Conservation (phyloP, 2,888 invertebrate genomes). For the Hirtodrosophila alboralis region DNA sequence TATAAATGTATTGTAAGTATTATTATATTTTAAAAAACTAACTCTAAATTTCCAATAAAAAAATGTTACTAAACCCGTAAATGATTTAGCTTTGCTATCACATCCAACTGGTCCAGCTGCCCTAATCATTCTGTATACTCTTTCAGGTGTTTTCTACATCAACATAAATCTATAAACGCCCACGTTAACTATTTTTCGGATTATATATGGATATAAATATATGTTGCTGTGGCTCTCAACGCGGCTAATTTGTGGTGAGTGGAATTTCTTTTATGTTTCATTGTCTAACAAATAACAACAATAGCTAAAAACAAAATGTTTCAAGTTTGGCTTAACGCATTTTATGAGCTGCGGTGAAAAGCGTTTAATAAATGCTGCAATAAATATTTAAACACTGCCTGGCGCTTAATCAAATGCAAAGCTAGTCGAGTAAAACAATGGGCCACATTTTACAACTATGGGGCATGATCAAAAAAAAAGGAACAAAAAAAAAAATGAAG, state of each 20-base stretch:
- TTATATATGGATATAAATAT: too few species aligned
- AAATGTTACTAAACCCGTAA: conserved; percentile 19
- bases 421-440: conserved; percentile 59
- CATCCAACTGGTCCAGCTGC: conserved; percentile 5
- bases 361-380: conserved; percentile 70
- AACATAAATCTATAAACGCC: conserved; percentile 60
- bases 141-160: conserved; percentile 17
- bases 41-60: too few species aligned
- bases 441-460: conserved; percentile 70
- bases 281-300: conserved; percentile 30
- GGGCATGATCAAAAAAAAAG: conserved; percentile 57
- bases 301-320: conserved; percentile 10
- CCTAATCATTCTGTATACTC: conserved; percentile 33
- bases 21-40: too few species aligned
- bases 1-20: too few species aligned
- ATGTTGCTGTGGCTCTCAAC: conserved; percentile 11
- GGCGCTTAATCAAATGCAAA: conserved; percentile 65
- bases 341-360: conserved; percentile 63
- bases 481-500: conserved; percentile 8
- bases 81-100: conserved; percentile 35
- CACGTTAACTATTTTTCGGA: conserved; percentile 40
- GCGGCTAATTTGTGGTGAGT: conserved; percentile 52
- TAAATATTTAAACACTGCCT: conserved; percentile 62
- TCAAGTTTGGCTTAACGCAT: conserved; percentile 28
- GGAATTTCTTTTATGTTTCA: conserved; percentile 53